Percentiles rank a stretch among this genome's conserved stretches.
Evolutionary conservation across 2,113 vertebrate species (phyloP).

Genomic region (Dipodomys stephensi): DNA sequence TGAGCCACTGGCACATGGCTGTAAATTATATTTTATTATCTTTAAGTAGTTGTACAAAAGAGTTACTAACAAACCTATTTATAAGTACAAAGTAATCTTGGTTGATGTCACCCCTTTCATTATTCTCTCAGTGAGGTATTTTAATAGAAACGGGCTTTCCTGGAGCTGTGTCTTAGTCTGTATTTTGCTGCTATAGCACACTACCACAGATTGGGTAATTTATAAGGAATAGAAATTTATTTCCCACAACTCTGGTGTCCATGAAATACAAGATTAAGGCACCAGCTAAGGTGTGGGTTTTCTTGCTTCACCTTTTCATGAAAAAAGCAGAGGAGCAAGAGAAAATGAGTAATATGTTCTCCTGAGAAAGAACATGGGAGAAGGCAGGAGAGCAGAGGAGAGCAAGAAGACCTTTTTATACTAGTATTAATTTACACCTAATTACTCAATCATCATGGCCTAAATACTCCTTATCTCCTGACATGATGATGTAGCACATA

Average conservation of each 20-base stretch:
- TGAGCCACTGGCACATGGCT: too few relatives aligned
- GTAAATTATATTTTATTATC: too few relatives aligned
- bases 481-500: not conserved
- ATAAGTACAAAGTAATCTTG: too few relatives aligned
- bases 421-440: not conserved
- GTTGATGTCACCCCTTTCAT: too few relatives aligned
- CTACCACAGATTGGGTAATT: not conserved
- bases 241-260: not conserved
- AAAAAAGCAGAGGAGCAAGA: not conserved
- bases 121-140: not conserved
- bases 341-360: not conserved
- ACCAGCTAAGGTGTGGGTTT: too few relatives aligned
- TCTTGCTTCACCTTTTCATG: not conserved
- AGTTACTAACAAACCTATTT: too few relatives aligned
- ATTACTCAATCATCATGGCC: not conserved
- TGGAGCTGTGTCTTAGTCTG: not conserved
- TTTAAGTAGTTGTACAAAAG: too few relatives aligned
- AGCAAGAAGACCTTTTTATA: not conserved
- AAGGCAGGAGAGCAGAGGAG: not conserved
- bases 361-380: not conserved
- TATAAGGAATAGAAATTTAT: not conserved
- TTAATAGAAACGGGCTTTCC: constrained; percentile 19
- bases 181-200: not conserved
- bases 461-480: not conserved
- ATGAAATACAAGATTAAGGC: too few relatives aligned